Conservation (phyloP, 2,113 vertebrate species). For the Zingel zingel region DNA sequence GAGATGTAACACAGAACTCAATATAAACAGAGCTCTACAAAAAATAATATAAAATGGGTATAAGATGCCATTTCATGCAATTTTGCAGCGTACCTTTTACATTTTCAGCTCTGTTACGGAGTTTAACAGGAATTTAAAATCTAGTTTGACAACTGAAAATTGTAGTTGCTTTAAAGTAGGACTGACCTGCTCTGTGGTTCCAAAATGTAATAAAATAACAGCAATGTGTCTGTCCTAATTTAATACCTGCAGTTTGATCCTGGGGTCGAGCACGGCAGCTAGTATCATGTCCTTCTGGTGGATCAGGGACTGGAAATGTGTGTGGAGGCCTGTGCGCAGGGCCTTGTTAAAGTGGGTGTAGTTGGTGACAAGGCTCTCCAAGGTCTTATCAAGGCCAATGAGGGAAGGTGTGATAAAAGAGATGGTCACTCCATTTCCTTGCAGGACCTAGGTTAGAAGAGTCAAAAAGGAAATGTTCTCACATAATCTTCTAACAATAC, state of each 20-base stretch:
- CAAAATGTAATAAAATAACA: background rate
- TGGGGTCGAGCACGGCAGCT: conserved; percentile 81
- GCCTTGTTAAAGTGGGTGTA: conserved; percentile 79
- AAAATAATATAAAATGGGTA: background rate
- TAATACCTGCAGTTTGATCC: conserved; percentile 80
- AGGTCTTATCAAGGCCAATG: conserved; percentile 79
- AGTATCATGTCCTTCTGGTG: conserved; percentile 79
- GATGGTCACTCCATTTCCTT: conserved; percentile 76
- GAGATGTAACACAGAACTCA: background rate
- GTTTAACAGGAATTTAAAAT: no score
- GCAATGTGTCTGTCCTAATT: background rate
- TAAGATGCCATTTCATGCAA: background rate
- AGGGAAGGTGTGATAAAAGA: conserved; percentile 80
- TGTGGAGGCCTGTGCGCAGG: conserved; percentile 75
- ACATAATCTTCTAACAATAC: background rate
- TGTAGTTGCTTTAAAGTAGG: no score
- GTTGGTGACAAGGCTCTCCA: conserved; percentile 68
- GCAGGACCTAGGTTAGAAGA: conserved; percentile 67
- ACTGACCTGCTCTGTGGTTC: background rate
- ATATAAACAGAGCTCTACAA: background rate
- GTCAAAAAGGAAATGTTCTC: background rate
- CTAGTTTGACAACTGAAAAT: no score
- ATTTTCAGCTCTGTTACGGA: background rate
- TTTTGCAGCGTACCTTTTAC: background rate
- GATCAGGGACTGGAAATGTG: conserved; percentile 78